Evolutionary conservation across 2,113 vertebrate species (phyloP).

Genomic region (Ramphastos sulfuratus): DNA sequence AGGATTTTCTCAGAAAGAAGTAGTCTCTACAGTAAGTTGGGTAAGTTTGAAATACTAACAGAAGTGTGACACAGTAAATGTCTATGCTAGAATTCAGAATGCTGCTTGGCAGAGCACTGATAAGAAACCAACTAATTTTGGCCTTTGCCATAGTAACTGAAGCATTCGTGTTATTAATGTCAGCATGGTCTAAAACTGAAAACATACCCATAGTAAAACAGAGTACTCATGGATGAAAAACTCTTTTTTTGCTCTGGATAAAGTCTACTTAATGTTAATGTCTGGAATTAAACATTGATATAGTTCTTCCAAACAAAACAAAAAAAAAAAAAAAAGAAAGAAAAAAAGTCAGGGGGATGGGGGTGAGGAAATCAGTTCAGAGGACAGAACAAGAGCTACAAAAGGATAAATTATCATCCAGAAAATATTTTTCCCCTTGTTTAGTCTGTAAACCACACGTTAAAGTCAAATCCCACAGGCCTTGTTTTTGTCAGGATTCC

Average conservation of each 20-base stretch:
- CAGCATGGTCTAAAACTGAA: background rate
- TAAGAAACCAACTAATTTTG: slow-evolving; percentile 6
- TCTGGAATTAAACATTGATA: background rate
- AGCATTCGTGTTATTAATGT: background rate
- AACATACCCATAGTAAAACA: background rate
- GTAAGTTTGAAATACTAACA: slow-evolving; percentile 13
- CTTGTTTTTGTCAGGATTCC: slow-evolving; percentile 28
- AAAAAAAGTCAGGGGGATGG: background rate
- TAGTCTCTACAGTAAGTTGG: background rate
- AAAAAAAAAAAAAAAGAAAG: background rate
- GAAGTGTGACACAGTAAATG: background rate
- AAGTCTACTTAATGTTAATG: background rate
- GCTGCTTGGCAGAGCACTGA: slow-evolving; percentile 24
- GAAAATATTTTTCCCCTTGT: background rate
- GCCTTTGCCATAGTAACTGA: slow-evolving; percentile 14
- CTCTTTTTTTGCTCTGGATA: background rate
- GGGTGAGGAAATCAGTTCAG: too few relatives aligned
- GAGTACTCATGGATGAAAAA: background rate
- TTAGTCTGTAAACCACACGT: background rate
- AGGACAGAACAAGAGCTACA: background rate
- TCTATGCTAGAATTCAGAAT: slow-evolving; percentile 9
- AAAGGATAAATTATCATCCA: background rate
- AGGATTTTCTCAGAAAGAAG: slow-evolving; percentile 24
- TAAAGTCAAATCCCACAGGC: background rate
- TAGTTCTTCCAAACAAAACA: background rate